Evolutionary conservation across 2,113 vertebrate species (phyloP).

Genomic region (Archilochus colubris): DNA sequence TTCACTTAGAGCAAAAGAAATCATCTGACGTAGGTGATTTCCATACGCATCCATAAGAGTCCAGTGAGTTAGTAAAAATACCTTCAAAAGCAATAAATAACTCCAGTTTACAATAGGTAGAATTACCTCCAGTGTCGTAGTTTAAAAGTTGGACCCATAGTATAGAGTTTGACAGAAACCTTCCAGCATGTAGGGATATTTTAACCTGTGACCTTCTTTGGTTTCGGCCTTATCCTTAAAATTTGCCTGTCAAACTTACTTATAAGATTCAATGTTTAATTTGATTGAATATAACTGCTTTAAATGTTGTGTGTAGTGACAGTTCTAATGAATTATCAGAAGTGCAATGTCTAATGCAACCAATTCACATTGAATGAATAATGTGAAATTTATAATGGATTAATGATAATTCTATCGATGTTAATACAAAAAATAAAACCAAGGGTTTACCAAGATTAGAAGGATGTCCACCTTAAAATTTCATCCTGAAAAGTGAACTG

Average conservation of each 20-base stretch:
- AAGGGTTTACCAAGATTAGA: background rate
- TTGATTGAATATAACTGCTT: background rate
- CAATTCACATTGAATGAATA: background rate
- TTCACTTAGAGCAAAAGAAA: background rate
- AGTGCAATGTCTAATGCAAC: background rate
- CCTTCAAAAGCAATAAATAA: background rate
- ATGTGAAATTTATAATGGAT: background rate
- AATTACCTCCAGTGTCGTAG: background rate
- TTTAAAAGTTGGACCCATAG: background rate
- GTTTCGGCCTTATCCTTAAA: background rate
- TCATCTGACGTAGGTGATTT: background rate
- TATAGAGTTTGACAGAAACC: background rate
- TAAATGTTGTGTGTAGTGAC: background rate
- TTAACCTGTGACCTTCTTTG: background rate
- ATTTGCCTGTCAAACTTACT: background rate
- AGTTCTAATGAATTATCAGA: background rate
- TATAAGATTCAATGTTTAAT: background rate
- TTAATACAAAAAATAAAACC: background rate
- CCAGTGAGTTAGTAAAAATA: background rate
- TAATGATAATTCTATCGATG: background rate
- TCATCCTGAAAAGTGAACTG: background rate
- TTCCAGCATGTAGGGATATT: background rate
- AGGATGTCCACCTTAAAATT: background rate
- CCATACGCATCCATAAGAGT: background rate
- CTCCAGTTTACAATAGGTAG: background rate